Evolutionary conservation across 2,888 invertebrate species (phyloP).

Genomic region (Chalcosyrphus nemorum): DNA sequence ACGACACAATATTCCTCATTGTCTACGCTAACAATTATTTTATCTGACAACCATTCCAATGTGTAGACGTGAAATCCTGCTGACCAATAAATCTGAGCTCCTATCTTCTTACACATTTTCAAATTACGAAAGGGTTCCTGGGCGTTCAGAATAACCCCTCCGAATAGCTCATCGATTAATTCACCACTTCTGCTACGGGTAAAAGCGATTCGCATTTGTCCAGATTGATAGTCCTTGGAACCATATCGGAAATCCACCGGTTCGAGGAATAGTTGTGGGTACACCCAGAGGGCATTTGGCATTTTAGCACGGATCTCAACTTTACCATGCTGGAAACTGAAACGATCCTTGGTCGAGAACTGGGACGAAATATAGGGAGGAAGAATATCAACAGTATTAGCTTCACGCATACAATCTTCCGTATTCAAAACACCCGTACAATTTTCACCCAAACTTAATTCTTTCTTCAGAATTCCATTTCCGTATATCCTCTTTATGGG

Average conservation of each 20-base stretch:
- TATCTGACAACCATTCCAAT: constrained; percentile 85
- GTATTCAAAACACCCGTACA: constrained; percentile 78
- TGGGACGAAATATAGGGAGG: constrained; percentile 87
- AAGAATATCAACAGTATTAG: constrained; percentile 81
- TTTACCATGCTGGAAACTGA: constrained; percentile 87
- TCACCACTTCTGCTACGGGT: constrained; percentile 81
- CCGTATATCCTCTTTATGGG: constrained; percentile 58
- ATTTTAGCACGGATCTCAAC: constrained; percentile 88
- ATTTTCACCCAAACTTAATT: constrained; percentile 75
- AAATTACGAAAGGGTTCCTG: constrained; percentile 76
- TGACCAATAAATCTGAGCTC: constrained; percentile 77
- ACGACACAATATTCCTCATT: constrained; percentile 83
- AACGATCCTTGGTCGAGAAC: constrained; percentile 84
- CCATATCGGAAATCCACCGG: constrained; percentile 86
- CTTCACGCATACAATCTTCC: constrained; percentile 76
- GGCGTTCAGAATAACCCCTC: constrained; percentile 77
- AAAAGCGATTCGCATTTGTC: constrained; percentile 88
- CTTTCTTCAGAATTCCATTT: constrained; percentile 31
- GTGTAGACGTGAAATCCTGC: constrained; percentile 87
- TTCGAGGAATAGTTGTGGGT: constrained; percentile 88
- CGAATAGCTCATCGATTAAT: constrained; percentile 75
- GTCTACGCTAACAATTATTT: constrained; percentile 82
- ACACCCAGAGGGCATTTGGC: constrained; percentile 89
- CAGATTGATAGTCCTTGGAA: constrained; percentile 83
- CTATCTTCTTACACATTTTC: constrained; percentile 76